Evolutionary conservation across 2,888 invertebrate genomes (phyloP), one percentile per base, ranked within the genome.

Genomic region (Prosapia bicincta): DNA sequence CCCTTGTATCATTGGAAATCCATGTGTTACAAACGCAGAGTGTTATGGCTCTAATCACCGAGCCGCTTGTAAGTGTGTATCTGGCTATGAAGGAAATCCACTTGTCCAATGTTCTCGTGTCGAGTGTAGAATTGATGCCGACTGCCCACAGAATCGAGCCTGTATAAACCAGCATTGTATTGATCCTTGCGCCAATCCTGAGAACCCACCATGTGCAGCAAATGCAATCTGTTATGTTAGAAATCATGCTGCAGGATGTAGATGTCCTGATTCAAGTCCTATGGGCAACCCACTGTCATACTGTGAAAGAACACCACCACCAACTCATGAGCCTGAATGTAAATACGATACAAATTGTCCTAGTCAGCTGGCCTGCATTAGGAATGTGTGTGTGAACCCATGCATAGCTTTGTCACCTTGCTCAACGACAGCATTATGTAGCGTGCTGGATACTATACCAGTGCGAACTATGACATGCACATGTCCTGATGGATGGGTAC

Each of bases 381-480:
- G 91, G 76, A 90, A 90, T n/a, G 90, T 91, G 82, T 97, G 97
- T 83, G 89, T 92, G 9, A 93, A 96, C 84, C 95, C 96, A 15
- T 97, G 97, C 83, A 65, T 77, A 71, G 82, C 2, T 79, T 81
- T 54, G 83, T 86, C 68, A 82, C 84, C 71, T 86, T 89, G 82
- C 86, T 86, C 83, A 91, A 92, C 1, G 91, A 94, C 85, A 95
- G 96, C 84, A 87, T 88, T 76, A 80, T 97, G 96, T 84, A 91
- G 91, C 76, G 95, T 96, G 13, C 87, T 95, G 20, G 94, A 96
- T 82, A 95, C 95, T 77, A 88, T 92, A 65, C 96, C 96, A 25
- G 93, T 96, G 72, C 87, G 95, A 79, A 96, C 96, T 3, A 91
- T 96, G 90, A 92, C 94, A 69, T 96, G 96, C 83, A 93, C 93